Conservation (phyloP, 2,797 vertebrate species). For the Protonibea diacanthus region DNA sequence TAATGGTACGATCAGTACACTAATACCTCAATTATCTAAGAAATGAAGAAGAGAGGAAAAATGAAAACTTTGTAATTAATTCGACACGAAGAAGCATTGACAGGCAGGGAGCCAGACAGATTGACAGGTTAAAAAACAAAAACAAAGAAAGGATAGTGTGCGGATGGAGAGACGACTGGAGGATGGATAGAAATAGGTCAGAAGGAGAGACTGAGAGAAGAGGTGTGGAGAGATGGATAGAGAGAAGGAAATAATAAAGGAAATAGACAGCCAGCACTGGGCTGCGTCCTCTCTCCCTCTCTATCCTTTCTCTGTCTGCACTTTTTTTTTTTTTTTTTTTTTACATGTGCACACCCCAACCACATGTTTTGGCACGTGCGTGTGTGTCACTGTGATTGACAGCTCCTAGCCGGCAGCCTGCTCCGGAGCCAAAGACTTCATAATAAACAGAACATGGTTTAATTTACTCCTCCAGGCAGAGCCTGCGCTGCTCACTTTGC, state of each 20-base stretch:
- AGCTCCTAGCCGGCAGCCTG: slow-evolving; percentile 70
- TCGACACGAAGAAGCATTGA: slow-evolving; percentile 36
- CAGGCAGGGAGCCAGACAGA: slow-evolving; percentile 55
- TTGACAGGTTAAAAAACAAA: slow-evolving; percentile 50
- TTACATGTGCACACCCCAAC: not conserved
- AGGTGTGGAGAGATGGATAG: slow-evolving; percentile 44
- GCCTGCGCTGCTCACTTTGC: slow-evolving; percentile 57
- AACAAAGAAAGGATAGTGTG: slow-evolving; percentile 26
- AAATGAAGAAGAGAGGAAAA: slow-evolving; percentile 26
- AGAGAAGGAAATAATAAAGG: slow-evolving; percentile 52
- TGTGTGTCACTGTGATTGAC: slow-evolving; percentile 77
- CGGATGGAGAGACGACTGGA: slow-evolving; percentile 58
- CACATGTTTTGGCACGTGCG: slow-evolving; percentile 16
- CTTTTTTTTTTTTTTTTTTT: slow-evolving; percentile 5
- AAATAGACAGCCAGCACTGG: slow-evolving; percentile 35
- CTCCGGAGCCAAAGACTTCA: slow-evolving; percentile 73
- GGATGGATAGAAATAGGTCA: slow-evolving; percentile 86
- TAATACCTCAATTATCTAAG: slow-evolving; percentile 15
- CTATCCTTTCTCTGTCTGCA: slow-evolving; percentile 21
- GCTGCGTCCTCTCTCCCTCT: slow-evolving; percentile 25
- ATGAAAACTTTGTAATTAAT: slow-evolving; percentile 63
- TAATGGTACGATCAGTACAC: not conserved
- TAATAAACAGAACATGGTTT: slow-evolving; percentile 79
- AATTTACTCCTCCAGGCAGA: slow-evolving; percentile 74
- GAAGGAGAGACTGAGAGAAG: slow-evolving; percentile 61